Evolutionary conservation across 2,797 vertebrate species (phyloP).

Genomic region (Gallinago solitaria): DNA sequence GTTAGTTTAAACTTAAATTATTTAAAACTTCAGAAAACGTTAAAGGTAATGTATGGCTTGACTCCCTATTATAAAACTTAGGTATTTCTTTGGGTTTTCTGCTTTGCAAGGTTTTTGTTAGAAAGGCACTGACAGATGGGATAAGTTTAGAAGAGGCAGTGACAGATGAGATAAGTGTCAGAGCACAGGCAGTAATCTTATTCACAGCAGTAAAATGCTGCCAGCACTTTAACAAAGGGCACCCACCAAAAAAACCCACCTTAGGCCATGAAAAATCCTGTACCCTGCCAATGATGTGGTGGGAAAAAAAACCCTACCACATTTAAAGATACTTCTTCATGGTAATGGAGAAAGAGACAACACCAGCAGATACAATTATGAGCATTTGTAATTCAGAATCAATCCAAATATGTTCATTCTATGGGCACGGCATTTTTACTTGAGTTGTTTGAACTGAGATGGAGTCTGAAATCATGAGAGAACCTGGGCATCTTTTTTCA

Average conservation of each 20-base stretch:
- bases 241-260: not conserved
- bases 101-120: conserved; percentile 23
- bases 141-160: conserved; percentile 54
- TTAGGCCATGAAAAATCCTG: not conserved
- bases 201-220: conserved; percentile 14
- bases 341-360: not conserved
- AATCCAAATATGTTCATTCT: not conserved
- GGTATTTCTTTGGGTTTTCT: not conserved
- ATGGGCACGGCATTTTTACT: not conserved
- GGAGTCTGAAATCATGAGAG: not conserved
- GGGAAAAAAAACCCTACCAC: not conserved
- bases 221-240: conserved; percentile 36
- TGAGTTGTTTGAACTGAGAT: not conserved
- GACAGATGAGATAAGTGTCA: conserved; percentile 62
- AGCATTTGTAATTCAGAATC: not conserved
- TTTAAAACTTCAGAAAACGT: not conserved
- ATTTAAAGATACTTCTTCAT: not conserved
- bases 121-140: conserved; percentile 51
- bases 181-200: conserved; percentile 36
- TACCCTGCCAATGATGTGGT: not conserved
- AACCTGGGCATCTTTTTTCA: not conserved
- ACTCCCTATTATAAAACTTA: not conserved
- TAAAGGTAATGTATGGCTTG: not conserved
- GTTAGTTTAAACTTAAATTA: not conserved
- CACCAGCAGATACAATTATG: not conserved